Conservation (phyloP, 2,888 invertebrate genomes). For the Diadegma fenestrale region DNA sequence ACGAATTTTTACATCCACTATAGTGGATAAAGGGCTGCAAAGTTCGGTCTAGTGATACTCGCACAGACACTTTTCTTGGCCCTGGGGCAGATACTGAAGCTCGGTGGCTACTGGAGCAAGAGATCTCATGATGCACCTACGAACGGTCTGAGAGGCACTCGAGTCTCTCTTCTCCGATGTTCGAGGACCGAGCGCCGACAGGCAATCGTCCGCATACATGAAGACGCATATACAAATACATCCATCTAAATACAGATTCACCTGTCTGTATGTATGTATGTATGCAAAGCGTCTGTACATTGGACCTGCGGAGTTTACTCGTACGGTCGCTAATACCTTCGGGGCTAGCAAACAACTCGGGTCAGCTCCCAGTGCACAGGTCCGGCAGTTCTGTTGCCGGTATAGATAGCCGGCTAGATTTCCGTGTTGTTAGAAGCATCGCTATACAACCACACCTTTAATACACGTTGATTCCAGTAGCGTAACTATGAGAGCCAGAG, state of each 20-base stretch:
- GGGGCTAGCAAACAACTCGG: slow-evolving; percentile 74
- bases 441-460: slow-evolving; percentile 38
- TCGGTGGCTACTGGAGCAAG: slow-evolving; percentile 33
- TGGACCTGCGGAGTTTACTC: slow-evolving; percentile 69
- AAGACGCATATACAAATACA: not conserved
- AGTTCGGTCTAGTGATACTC: slow-evolving; percentile 57
- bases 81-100: slow-evolving; percentile 39
- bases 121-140: slow-evolving; percentile 48
- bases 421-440: slow-evolving; percentile 47
- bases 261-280: not conserved
- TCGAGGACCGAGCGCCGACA: slow-evolving; percentile 52
- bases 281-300: slow-evolving; percentile 33
- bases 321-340: slow-evolving; percentile 76
- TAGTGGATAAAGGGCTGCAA: slow-evolving; percentile 35
- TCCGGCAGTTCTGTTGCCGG: slow-evolving; percentile 35
- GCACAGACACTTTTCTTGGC: slow-evolving; percentile 62
- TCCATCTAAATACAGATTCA: slow-evolving; percentile 4
- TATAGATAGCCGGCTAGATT: slow-evolving; percentile 61
- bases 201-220: slow-evolving; percentile 54
- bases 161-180: slow-evolving; percentile 48
- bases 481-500: slow-evolving; percentile 59
- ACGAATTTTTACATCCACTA: slow-evolving; percentile 57
- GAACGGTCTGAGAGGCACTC: slow-evolving; percentile 35
- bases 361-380: slow-evolving; percentile 72
- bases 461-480: slow-evolving; percentile 72